Percentiles rank a stretch among this genome's conserved stretches.
Conservation (phyloP, 1,140 invertebrate genomes). For the Atta colombica region DNA sequence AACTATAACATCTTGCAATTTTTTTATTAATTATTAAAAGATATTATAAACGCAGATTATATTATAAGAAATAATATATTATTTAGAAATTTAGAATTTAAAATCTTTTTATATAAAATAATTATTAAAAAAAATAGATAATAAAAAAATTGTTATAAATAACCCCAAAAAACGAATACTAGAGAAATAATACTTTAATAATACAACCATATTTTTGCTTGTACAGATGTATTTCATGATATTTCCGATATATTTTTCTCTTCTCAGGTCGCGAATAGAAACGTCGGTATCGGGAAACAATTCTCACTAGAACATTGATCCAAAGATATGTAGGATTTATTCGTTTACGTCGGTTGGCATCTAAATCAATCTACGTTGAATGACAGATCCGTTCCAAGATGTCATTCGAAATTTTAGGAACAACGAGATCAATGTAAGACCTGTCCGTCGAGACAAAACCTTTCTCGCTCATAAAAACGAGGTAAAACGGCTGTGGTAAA, state of each 20-base stretch:
- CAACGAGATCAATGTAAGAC: slow-evolving; percentile 20
- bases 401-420: slow-evolving; percentile 37
- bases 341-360: slow-evolving; percentile 6
- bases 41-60: neutral
- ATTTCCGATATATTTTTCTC: slow-evolving; percentile 15
- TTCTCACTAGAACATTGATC: slow-evolving; percentile 32
- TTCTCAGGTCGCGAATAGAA: slow-evolving; percentile 7
- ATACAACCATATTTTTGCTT: slow-evolving; percentile 5
- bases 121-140: neutral
- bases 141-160: neutral
- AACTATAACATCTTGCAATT: slow-evolving; percentile 33
- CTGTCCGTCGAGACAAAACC: neutral
- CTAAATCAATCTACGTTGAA: slow-evolving; percentile 56
- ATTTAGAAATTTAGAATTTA: neutral
- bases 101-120: neutral
- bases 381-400: slow-evolving; percentile 35
- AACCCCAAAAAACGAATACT: neutral
- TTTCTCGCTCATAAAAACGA: slow-evolving; percentile 59
- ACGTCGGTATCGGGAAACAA: slow-evolving; percentile 44
- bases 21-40: slow-evolving; percentile 32
- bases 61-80: neutral
- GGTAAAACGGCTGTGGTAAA: slow-evolving; percentile 7
- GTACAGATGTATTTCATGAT: neutral
- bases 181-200: slow-evolving; percentile 1
- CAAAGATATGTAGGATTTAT: slow-evolving; percentile 51